Evolutionary conservation across 2,888 invertebrate species (phyloP), one percentile per base, ranked within the genome.

Genomic region (Chrysolina oricalcia): DNA sequence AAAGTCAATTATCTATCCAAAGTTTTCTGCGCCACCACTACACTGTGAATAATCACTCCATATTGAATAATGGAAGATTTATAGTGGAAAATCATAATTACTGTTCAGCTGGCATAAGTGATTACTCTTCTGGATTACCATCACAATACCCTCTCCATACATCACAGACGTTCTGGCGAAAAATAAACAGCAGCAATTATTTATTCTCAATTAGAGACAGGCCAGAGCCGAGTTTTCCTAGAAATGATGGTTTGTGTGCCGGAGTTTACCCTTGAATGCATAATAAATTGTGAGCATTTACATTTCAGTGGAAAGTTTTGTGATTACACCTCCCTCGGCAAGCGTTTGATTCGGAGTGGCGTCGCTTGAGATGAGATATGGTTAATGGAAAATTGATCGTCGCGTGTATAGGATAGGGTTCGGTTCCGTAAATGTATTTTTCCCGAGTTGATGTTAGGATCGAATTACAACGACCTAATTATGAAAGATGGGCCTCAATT

Each of bases 331-430:
- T 53, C 21, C 53, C 53, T 53, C 21, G 53, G 2, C 17, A 53
- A 53, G 53, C 21, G 1, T 53, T 53, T 17, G 48, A 48, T 48
- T 48, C 48, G 17, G 17, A 13, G 53, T 19, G 11, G 21, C 21
- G 19, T 53, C 21, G 53, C 23, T 13, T 13, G 19, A 53, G 53
- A 53, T 53, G 53, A 53, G 19, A 53, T 53, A 53, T 53, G 53
- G 21, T 35, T 59, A 35, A 59, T 59, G 59, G 59, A 59, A 59
- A 59, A 59, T 59, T 59, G 59, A 59, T 59, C 53, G 53, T 19
- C 5, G 13, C 13, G 19, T 53, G 53, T 59, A 59, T 6, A 59
- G 27, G 27, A 35, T 35, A 59, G 59, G 35, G 27, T 59, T 59
- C 50, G 50, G 50, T 19, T 50, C 19, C 50, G 50, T 19, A 50